Evolutionary conservation across 23 tunicate species (phyloP).

Genomic region (Pegea sp.): DNA sequence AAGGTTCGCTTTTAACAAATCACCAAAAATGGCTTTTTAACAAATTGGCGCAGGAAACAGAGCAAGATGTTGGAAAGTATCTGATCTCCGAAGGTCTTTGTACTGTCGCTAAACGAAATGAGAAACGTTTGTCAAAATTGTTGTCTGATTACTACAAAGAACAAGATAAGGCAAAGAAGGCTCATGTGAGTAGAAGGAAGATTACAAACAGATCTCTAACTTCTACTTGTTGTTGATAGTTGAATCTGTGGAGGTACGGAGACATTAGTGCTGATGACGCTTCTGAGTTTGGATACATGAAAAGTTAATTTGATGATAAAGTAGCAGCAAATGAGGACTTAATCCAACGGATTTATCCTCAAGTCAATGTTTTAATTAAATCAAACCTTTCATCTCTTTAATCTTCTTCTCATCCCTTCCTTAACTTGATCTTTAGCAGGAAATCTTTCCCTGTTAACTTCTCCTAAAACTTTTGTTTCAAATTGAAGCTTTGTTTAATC

Average conservation of each 20-base stretch:
- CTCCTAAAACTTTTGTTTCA: too few relatives aligned
- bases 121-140: constrained; percentile 38
- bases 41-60: background rate
- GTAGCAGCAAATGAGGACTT: too few relatives aligned
- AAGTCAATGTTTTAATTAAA: too few relatives aligned
- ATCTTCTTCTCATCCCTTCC: too few relatives aligned
- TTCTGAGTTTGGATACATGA: constrained; percentile 78
- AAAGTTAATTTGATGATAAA: too few relatives aligned
- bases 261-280: constrained; percentile 97
- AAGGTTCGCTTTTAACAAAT: constrained; percentile 10
- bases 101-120: constrained; percentile 52
- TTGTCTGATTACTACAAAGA: constrained; percentile 27
- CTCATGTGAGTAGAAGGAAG: constrained; percentile 39
- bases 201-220: background rate
- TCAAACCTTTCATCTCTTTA: too few relatives aligned
- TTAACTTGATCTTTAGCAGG: too few relatives aligned
- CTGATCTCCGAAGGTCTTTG: constrained; percentile 69
- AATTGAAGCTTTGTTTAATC: too few relatives aligned
- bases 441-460: too few relatives aligned
- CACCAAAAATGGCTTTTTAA: background rate
- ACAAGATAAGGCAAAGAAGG: constrained; percentile 66
- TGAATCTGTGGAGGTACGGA: constrained; percentile 96
- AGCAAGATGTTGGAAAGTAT: constrained; percentile 49
- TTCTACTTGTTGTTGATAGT: constrained; percentile 3
- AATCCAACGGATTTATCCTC: too few relatives aligned